Conservation (phyloP, 2,888 invertebrate genomes). For the Trachelus troglodyta region DNA sequence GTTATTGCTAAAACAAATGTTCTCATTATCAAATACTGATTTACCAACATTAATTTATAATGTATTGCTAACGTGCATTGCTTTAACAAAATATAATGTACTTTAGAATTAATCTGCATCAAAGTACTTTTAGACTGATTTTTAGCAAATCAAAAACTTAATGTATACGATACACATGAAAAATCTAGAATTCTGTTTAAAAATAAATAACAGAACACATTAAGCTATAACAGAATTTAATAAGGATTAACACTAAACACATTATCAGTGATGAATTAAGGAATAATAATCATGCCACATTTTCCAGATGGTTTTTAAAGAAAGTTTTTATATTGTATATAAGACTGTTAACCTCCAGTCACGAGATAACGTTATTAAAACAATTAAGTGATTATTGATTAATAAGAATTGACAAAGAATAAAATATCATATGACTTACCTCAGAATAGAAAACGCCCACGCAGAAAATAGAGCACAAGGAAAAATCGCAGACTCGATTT, state of each 20-base stretch:
- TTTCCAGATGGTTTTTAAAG: background rate
- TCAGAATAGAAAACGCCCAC: constrained; percentile 2
- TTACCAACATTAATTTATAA: background rate
- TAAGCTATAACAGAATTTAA: background rate
- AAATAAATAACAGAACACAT: background rate
- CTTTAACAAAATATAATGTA: background rate
- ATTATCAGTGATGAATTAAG: background rate
- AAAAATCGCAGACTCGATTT: constrained; percentile 15
- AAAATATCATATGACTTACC: constrained; percentile 1
- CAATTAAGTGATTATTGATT: background rate
- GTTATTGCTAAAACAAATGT: background rate
- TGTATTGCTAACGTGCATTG: background rate
- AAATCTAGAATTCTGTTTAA: background rate
- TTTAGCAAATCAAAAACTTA: background rate
- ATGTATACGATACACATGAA: background rate
- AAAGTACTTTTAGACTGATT: background rate
- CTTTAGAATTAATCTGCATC: background rate
- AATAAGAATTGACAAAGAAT: background rate
- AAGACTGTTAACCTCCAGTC: background rate
- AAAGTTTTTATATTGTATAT: background rate
- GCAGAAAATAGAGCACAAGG: background rate
- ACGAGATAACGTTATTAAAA: background rate
- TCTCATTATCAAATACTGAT: background rate
- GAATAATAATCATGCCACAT: background rate
- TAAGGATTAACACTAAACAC: background rate